phyloP scores from a whole-genome alignment of 2,888 invertebrate genomes.

The Pollenia amentaria region DNA sequence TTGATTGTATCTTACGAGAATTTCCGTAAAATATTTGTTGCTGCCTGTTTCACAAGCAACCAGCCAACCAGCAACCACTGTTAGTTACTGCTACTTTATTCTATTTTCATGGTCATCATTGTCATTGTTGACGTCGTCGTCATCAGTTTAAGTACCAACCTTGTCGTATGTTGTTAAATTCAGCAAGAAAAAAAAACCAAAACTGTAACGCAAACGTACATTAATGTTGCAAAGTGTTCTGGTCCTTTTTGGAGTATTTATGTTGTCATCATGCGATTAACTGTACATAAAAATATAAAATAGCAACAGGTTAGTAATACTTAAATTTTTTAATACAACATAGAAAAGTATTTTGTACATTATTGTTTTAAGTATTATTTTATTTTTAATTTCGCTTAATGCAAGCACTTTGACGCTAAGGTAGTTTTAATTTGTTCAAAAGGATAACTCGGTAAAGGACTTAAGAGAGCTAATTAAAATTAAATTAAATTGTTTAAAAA shows the following conservation, averaged over 20 bases:
- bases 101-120: slow-evolving; percentile 57
- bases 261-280: slow-evolving; percentile 71
- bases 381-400: slow-evolving; percentile 46
- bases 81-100: slow-evolving; percentile 18
- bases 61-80: not conserved
- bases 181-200: not conserved
- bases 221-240: slow-evolving; percentile 31
- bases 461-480: too few relatives aligned
- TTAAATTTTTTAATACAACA: slow-evolving; percentile 14
- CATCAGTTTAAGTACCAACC: slow-evolving; percentile 49
- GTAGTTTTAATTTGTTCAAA: not conserved
- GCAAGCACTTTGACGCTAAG: not conserved
- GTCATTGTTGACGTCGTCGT: slow-evolving; percentile 1
- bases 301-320: slow-evolving; percentile 71
- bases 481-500: too few relatives aligned
- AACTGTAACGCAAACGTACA: slow-evolving; percentile 17
- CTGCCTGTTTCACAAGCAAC: slow-evolving; percentile 71
- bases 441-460: too few relatives aligned
- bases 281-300: slow-evolving; percentile 46
- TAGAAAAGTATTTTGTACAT: not conserved
- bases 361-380: slow-evolving; percentile 27
- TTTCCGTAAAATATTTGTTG: slow-evolving; percentile 78
- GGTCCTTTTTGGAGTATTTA: slow-evolving; percentile 62
- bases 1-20: slow-evolving; percentile 80
- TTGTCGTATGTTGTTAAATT: slow-evolving; percentile 42